These are phyloP conservation scores for Siderastrea radians DNA, from an alignment of 92 coral and sea anemone genomes.

Conservation along the genomic window DNA sequence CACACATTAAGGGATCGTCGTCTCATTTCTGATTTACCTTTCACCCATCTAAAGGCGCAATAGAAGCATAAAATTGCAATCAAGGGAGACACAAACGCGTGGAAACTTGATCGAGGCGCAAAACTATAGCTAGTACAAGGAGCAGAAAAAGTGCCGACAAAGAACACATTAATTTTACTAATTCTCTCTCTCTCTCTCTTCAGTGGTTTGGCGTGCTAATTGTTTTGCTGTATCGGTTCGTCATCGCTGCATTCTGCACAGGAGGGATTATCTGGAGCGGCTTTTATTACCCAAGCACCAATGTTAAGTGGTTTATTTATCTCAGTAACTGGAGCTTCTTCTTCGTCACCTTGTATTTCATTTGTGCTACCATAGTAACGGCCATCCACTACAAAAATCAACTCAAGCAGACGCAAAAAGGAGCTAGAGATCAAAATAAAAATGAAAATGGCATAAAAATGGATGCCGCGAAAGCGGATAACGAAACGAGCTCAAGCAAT, in stretches of 20 bases:
- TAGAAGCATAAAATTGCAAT: no score
- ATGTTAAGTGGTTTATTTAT: conserved; percentile 86
- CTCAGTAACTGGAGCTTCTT: conserved; percentile 93
- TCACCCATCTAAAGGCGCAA: no score
- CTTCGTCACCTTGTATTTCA: conserved; percentile 69
- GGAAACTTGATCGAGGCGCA: no score
- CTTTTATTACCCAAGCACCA: conserved; percentile 40
- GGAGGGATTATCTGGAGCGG: conserved; percentile 82
- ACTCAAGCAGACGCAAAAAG: conserved; percentile 23
- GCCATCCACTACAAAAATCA: conserved; percentile 68
- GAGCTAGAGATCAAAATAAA: background rate
- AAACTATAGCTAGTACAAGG: no score
- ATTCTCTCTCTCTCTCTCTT: background rate
- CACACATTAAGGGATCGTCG: no score
- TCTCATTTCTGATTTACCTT: no score
- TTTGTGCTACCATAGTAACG: conserved; percentile 72
- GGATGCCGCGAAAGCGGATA: background rate
- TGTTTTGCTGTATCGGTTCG: conserved; percentile 70
- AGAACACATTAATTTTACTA: background rate
- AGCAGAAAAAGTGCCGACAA: background rate
- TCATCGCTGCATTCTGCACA: conserved; percentile 75
- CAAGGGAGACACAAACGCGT: no score
- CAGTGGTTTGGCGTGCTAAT: conserved; percentile 83
- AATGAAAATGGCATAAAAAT: conserved; percentile 32
- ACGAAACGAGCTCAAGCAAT: background rate